Base-by-base conservation (phyloP, 2,797 vertebrate genomes). In the Rhabdophis nuchalis region DNA sequence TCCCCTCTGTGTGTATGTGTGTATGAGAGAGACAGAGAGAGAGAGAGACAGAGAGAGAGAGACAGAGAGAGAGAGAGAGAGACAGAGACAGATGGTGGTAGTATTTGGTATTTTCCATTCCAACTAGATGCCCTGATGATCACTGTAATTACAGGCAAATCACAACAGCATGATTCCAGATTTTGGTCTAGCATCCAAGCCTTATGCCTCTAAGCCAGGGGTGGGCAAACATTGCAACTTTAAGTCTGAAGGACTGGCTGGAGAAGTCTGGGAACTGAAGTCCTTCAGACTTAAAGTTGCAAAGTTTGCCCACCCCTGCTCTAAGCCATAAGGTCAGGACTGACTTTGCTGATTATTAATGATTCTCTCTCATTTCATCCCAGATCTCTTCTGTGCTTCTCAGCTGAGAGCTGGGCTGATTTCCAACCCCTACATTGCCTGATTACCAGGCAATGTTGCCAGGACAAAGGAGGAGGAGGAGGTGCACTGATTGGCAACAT, bases 21-120 rank as follows among this genome's bases (percentile, higher is more conserved):
- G 54, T 20, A 5, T 7, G 18, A 16, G 54, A 16, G 14, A 9
- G 57, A 4, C 25, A 2, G 58, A 11, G 27, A 1, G 61, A 0
- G 58, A 11, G 25, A 0, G 58, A 5, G 57, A 1, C 20, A 23
- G 57, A 0, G 57, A 23, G 23, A 7, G 56, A 23, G 20, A 8
- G 56, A 23, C n/a, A n/a, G 57, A 2, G 57, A 9, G 57, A 1
- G 57, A 25, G 57, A 9, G 57, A 25, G 23, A 10, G 57, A 25
- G 3, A 64, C 1, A 64, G 12, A 7, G 32, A 1, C 6, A 18
- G 5, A n/a, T 29, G 29, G 64, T 16, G 7, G 16, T 3, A 3
- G 18, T 46, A 82, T 46, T 82, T 82, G 72, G 32, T 4, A 82
- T 46, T 82, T 46, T 82, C 10, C 20, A 82, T 25, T 46, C 72